Evolutionary conservation across 2,888 invertebrate species (phyloP).

Genomic region (Tipula helvola): DNA sequence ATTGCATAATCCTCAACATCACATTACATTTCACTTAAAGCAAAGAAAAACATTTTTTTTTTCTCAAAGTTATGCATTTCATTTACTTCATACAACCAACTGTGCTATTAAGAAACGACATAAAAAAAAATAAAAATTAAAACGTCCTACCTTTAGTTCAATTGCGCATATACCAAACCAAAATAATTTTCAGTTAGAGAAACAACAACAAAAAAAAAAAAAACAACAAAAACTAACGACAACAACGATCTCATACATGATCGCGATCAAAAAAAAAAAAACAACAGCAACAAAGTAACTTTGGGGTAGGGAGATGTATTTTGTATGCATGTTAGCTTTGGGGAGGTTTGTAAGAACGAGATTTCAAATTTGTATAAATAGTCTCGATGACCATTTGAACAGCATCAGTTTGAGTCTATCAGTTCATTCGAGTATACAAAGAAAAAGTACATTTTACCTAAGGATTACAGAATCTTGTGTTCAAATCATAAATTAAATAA

Average conservation of each 20-base stretch:
- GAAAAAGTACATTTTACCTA: not conserved
- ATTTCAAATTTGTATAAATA: not conserved
- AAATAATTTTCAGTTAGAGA: not conserved
- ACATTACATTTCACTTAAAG: not conserved
- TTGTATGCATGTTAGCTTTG: not conserved
- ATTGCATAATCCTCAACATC: not conserved
- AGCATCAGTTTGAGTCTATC: constrained; percentile 32
- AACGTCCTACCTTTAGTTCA: not conserved
- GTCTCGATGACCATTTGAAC: constrained; percentile 18
- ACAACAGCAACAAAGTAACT: not conserved
- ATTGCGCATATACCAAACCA: not conserved
- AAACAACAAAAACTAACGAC: not conserved
- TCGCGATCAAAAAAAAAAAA: not conserved
- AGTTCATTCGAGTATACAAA: constrained; percentile 21
- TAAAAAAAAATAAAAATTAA: not conserved
- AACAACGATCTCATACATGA: constrained; percentile 4
- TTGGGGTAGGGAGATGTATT: not conserved
- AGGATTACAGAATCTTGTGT: not conserved
- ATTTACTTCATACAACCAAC: not conserved
- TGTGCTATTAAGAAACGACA: not conserved
- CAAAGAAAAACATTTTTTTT: not conserved
- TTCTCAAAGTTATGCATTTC: not conserved
- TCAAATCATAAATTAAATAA: not conserved
- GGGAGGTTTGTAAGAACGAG: not conserved
- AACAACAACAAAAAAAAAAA: not conserved